Conservation (phyloP, 2,888 invertebrate genomes). For the Tetragonula carbonaria region DNA sequence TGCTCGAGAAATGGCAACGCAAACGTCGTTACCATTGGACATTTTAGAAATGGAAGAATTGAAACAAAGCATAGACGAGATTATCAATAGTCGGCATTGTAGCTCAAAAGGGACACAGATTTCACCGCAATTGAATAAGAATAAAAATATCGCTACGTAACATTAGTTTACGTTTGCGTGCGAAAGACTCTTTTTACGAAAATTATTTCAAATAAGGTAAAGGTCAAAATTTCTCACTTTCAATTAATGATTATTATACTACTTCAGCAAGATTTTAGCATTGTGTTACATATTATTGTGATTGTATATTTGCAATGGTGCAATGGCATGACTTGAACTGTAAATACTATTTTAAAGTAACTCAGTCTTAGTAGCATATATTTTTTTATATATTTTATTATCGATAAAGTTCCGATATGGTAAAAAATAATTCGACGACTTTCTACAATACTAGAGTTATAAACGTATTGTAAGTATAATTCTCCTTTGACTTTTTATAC, state of each 20-base stretch:
- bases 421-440: slow-evolving; percentile 44
- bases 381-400: slow-evolving; percentile 64
- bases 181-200: neutral
- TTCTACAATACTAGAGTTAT: slow-evolving; percentile 30
- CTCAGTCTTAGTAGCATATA: slow-evolving; percentile 32
- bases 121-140: slow-evolving; percentile 78
- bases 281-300: neutral
- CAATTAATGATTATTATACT: neutral
- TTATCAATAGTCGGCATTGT: slow-evolving; percentile 80
- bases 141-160: slow-evolving; percentile 67
- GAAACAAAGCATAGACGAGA: slow-evolving; percentile 82
- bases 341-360: slow-evolving; percentile 46
- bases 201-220: neutral
- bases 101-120: slow-evolving; percentile 81
- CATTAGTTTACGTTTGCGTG: neutral
- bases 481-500: slow-evolving; percentile 28
- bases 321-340: slow-evolving; percentile 25
- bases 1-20: slow-evolving; percentile 81
- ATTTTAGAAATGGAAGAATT: slow-evolving; percentile 82
- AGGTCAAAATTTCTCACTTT: neutral
- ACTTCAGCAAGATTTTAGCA: neutral
- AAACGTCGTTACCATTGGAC: slow-evolving; percentile 81
- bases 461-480: slow-evolving; percentile 32
- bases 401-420: slow-evolving; percentile 31
- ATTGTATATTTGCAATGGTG: slow-evolving; percentile 22